A percentile compares a stretch with the other conserved stretches of the same genome.
Evolutionary conservation across 2,797 vertebrate genomes (phyloP).

Genomic region (Galaxias olidus): DNA sequence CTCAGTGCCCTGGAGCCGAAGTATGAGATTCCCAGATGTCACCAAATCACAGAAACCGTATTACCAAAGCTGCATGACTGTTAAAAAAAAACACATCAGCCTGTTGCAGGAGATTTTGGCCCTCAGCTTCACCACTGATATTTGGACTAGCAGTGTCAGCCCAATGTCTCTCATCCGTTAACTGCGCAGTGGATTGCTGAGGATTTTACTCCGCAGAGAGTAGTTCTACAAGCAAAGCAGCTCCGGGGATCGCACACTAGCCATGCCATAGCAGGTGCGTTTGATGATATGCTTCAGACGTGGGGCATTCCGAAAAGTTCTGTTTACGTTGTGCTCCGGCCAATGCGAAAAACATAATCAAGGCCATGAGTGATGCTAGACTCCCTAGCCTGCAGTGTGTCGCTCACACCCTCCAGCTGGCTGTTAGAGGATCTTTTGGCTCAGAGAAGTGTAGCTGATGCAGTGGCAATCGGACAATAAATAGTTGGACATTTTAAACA

Average conservation of each 20-base stretch:
- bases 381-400: slow-evolving; percentile 13
- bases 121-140: slow-evolving; percentile 17
- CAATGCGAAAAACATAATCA: slow-evolving; percentile 23
- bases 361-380: slow-evolving; percentile 17
- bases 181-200: slow-evolving; percentile 25
- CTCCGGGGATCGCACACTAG: slow-evolving; percentile 19
- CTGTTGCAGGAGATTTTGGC: slow-evolving; percentile 2
- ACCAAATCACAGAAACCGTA: slow-evolving; percentile 13
- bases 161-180: slow-evolving; percentile 25
- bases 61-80: slow-evolving; percentile 13
- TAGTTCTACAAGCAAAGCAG: slow-evolving; percentile 10
- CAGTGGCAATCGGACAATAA: slow-evolving; percentile 5
- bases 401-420: slow-evolving; percentile 28
- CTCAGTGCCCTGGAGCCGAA: slow-evolving; percentile 14
- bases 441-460: slow-evolving; percentile 24
- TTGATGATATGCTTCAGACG: slow-evolving; percentile 24
- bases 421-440: slow-evolving; percentile 12
- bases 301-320: slow-evolving; percentile 20
- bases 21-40: slow-evolving; percentile 25
- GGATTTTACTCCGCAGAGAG: slow-evolving; percentile 10
- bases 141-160: slow-evolving; percentile 22
- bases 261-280: slow-evolving; percentile 15
- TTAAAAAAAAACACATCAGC: slow-evolving; percentile 1
- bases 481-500: slow-evolving; percentile 43
- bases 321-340: slow-evolving; percentile 28